Conservation (phyloP, 35 echinoderm and acorn worm genomes). For the Strongylocentrotus purpuratus region DNA sequence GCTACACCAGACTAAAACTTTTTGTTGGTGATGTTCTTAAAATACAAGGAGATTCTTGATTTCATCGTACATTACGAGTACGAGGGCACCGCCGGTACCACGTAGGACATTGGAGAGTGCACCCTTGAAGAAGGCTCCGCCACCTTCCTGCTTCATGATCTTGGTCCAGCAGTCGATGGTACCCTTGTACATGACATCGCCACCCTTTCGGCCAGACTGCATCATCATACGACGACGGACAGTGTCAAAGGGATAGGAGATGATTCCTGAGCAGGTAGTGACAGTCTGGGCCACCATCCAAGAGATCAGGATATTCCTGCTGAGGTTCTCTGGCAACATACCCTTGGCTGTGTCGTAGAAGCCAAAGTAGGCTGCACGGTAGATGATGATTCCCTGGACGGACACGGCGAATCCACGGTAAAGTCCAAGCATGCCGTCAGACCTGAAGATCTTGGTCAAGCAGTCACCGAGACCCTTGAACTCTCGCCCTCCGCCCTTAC, state of each 20-base stretch:
- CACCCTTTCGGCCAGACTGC: slow-evolving; percentile 83
- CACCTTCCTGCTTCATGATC: slow-evolving; percentile 77
- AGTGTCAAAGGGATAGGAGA: slow-evolving; percentile 99
- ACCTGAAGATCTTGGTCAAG: slow-evolving; percentile 78
- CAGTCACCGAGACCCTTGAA: slow-evolving; percentile 95
- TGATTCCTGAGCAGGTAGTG: slow-evolving; percentile 92
- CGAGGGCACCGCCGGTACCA: slow-evolving; percentile 95
- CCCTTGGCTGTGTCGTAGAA: slow-evolving; percentile 98
- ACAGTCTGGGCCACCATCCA: slow-evolving; percentile 97
- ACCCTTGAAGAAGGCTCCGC: slow-evolving; percentile 95
- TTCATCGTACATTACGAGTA: slow-evolving; percentile 95
- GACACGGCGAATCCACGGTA: slow-evolving; percentile 92
- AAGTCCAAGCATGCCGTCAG: slow-evolving; percentile 87
- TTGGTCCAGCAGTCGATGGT: slow-evolving; percentile 97
- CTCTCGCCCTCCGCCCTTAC: slow-evolving; percentile 66
- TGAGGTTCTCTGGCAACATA: slow-evolving; percentile 66
- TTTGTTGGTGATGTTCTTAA: background rate
- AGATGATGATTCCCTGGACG: slow-evolving; percentile 98
- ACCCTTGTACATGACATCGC: slow-evolving; percentile 91
- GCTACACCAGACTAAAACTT: background rate
- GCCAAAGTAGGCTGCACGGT: slow-evolving; percentile 97
- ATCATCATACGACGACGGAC: slow-evolving; percentile 99
- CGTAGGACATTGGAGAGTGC: slow-evolving; percentile 97
- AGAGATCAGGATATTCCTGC: slow-evolving; percentile 81
- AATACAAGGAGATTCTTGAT: slow-evolving; percentile 74